A percentile compares a stretch with the other conserved stretches of the same genome.
Evolutionary conservation across 2,113 vertebrate species (phyloP).

Genomic region (Caloenas nicobarica): DNA sequence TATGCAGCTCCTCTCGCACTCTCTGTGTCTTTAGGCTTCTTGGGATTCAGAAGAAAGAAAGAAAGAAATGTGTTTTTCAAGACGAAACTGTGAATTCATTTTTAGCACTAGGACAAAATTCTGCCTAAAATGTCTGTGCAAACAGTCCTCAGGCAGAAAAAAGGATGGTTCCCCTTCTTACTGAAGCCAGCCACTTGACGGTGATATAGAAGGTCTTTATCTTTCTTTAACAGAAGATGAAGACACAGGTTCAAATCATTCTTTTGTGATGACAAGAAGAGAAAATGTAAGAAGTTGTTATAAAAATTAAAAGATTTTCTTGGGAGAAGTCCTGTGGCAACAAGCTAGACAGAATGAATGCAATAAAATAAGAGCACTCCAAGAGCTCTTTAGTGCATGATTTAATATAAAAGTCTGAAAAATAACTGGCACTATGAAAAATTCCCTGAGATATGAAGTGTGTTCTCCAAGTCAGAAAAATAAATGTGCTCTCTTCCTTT

Average conservation of each 20-base stretch:
- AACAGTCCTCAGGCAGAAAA: background rate
- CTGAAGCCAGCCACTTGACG: background rate
- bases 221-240: background rate
- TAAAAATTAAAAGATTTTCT: slow-evolving; percentile 11
- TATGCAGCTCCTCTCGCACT: background rate
- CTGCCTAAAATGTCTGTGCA: slow-evolving; percentile 10
- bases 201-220: background rate
- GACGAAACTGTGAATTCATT: slow-evolving; percentile 49
- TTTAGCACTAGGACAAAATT: slow-evolving; percentile 43
- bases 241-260: background rate
- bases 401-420: background rate
- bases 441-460: background rate
- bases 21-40: slow-evolving; percentile 52
- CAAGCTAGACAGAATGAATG: background rate
- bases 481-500: background rate
- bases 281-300: background rate
- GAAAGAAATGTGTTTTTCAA: slow-evolving; percentile 49
- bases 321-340: background rate
- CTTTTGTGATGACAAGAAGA: background rate
- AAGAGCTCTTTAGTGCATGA: background rate
- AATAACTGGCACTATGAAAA: background rate
- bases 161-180: background rate
- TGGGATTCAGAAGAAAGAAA: slow-evolving; percentile 57
- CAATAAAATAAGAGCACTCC: background rate
- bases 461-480: background rate